Base-by-base conservation (phyloP, 37 sponge, comb jelly and placozoan species). In the Diacarnus erythraeanus region DNA sequence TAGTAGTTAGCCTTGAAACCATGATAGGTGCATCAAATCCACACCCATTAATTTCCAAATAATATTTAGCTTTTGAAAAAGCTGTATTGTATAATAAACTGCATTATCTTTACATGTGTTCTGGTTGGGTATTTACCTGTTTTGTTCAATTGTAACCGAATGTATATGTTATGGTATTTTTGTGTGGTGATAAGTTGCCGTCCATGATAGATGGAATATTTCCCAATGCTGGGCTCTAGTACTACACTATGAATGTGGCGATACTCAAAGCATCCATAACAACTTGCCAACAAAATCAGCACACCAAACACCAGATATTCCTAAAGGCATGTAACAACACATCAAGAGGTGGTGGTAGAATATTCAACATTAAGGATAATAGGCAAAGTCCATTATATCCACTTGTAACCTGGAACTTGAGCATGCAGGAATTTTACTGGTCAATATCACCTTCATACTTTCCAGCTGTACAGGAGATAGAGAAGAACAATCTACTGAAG, bases 121-220 rank as follows among this genome's bases (percentile, higher is more conserved):
- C 1, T 64, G 12, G 22, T 10, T 36, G 29, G 1, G 10, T 35
- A n/a, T 40, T 27, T 61, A 59, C 61, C 42, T 40, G 63, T 36
- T 31, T 35, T 65, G 65, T 0, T 74, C 57, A 26, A 47, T 51
- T 57, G 37, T 15, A 86, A 25, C 58, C 86, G 73, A 38, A 86
- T 56, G 74, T 79, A 86, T 67, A 86, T 86, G 59, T 86, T 86
- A 66, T 86, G 86, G 71, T 74, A 80, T 68, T 79, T 80, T 33
- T 74, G 64, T 27, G 80, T 72, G 33, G 23, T 66, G 4, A 54
- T 51, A 20, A 80, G 86, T 12, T 5, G 43, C 33, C 21, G 15
- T 2, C 80, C 86, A 36, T 23, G 25, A 68, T 79, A 75, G 25
- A 86, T 74, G 39, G 37, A 42, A 75, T 86, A 86, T 68, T 47